Evolutionary conservation across 2,797 vertebrate genomes (phyloP), one percentile per base, ranked within the genome.

Genomic region (Masticophis lateralis): DNA sequence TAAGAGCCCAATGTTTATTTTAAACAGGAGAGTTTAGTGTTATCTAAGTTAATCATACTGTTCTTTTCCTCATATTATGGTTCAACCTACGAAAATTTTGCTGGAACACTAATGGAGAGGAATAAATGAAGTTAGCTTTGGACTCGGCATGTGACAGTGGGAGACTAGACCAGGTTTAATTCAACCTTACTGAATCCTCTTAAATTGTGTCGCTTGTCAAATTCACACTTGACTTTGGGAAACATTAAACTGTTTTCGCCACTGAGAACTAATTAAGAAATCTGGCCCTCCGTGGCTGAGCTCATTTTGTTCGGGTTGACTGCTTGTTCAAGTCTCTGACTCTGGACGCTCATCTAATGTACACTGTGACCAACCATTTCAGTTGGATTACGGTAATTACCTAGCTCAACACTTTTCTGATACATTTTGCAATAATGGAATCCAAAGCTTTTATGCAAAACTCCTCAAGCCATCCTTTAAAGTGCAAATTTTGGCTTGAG

Each of bases 241-340:
- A 97, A 96, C 96, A 96, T 96, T 96, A 97, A 97, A 95, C 63
- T 91, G 96, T 96, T 96, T 96, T 94, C 93, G 95, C 94, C 95
- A 87, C 97, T 11, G 83, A 97, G 97, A 98, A 79, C 97, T 98
- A 98, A 98, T 98, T 98, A 98, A 98, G 95, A 96, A 97, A 96
- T 90, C 95, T 28, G 94, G 97, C 94, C 96, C 96, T 86, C 96
- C 94, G n/a, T 95, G 95, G 96, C 97, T 89, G 95, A 97, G 97
- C 96, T 97, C 88, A 97, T 97, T 97, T 94, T 96, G 97, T 98
- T 98, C 96, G 87, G 98, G 98, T 97, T 98, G 98, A 97, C 97
- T 98, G 98, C 96, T 28, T 97, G 96, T 96, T 97, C 97, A 96
- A 96, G 97, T 95, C 93, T 96, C 93, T 96, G 96, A 90, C 96